These are phyloP conservation scores for Stramonita haemastoma DNA, from an alignment of 2,888 invertebrate genomes.

Conservation along the genomic window DNA sequence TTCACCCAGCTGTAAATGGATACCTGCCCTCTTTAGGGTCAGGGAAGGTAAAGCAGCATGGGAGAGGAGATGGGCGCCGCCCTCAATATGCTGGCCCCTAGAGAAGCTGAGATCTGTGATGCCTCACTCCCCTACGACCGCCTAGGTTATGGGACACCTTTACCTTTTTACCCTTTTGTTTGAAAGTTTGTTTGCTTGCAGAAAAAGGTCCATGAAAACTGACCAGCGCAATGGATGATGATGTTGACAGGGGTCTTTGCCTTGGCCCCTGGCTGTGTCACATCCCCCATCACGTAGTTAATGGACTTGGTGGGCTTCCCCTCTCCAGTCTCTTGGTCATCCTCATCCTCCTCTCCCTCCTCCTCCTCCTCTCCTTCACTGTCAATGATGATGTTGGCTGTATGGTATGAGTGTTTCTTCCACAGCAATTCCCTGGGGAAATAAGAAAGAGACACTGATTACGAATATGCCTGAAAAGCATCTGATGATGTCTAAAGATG, in stretches of 20 bases:
- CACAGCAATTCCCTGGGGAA: slow-evolving; percentile 67
- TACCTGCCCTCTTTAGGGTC: too few species aligned
- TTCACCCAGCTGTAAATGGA: too few species aligned
- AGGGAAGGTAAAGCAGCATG: too few species aligned
- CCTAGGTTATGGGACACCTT: too few species aligned
- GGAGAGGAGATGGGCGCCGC: too few species aligned
- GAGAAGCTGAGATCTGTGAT: too few species aligned
- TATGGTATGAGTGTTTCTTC: slow-evolving; percentile 67
- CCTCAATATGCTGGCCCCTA: too few species aligned
- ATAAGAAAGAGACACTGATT: neutral
- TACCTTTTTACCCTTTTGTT: too few species aligned
- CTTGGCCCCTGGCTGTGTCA: slow-evolving; percentile 71
- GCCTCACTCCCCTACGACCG: too few species aligned
- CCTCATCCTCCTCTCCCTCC: slow-evolving; percentile 51
- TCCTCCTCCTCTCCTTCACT: slow-evolving; percentile 60
- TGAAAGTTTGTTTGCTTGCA: too few species aligned
- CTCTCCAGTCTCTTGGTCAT: slow-evolving; percentile 53
- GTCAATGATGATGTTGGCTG: slow-evolving; percentile 62
- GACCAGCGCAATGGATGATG: slow-evolving; percentile 77
- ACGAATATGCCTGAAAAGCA: neutral
- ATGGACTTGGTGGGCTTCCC: slow-evolving; percentile 56
- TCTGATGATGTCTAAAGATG: too few species aligned
- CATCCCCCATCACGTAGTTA: slow-evolving; percentile 76
- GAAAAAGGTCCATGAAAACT: neutral
- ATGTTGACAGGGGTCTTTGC: slow-evolving; percentile 42